Conservation (phyloP, 2,113 vertebrate species). For the Rhinichthys klamathensis region DNA sequence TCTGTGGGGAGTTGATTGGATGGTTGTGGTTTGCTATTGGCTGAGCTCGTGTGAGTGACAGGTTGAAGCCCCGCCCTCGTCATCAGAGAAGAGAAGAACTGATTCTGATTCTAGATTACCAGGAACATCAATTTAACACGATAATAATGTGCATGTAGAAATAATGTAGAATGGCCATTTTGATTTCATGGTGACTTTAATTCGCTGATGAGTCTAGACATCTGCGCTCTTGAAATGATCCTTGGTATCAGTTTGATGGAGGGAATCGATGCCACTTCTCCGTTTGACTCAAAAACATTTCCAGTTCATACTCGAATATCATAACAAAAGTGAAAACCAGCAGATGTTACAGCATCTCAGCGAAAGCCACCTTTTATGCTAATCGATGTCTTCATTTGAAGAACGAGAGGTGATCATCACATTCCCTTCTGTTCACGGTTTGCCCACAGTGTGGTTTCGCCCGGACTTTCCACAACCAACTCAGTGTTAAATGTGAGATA, state of each 20-base stretch:
- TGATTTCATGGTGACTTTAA: too few relatives aligned
- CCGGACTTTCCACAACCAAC: conserved; percentile 11
- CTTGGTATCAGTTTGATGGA: background rate
- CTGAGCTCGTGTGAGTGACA: too few relatives aligned
- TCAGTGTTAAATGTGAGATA: background rate
- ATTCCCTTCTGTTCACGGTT: background rate
- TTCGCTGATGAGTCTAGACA: background rate
- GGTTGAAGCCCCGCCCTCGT: too few relatives aligned
- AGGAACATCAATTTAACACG: too few relatives aligned
- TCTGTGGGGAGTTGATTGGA: too few relatives aligned
- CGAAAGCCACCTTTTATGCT: background rate
- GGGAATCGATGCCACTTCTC: background rate
- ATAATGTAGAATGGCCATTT: too few relatives aligned
- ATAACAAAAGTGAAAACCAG: conserved; percentile 44
- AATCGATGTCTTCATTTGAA: background rate
- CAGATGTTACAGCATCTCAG: background rate
- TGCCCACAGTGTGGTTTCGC: background rate
- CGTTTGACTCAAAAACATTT: conserved; percentile 43
- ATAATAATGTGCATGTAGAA: too few relatives aligned
- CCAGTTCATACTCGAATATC: background rate
- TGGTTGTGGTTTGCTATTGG: too few relatives aligned
- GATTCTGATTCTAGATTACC: too few relatives aligned
- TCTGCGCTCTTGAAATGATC: background rate
- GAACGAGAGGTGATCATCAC: background rate
- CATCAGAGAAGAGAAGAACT: too few relatives aligned